Evolutionary conservation across 2,888 invertebrate genomes (phyloP).

Genomic region (Cremastobaeus sp.): DNA sequence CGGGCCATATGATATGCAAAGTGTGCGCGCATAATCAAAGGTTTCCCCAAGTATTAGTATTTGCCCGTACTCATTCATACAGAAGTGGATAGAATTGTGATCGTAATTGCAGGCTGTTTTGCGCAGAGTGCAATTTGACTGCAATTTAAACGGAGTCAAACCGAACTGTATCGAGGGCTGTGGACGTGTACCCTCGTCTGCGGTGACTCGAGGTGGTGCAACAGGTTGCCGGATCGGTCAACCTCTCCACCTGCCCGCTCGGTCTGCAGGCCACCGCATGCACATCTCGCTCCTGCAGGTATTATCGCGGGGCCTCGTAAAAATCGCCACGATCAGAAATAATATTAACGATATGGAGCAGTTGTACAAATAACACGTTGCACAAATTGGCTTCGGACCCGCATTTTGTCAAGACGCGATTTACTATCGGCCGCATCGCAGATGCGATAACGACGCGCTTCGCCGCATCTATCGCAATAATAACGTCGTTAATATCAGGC

Average conservation of each 20-base stretch:
- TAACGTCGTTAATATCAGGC: conserved; percentile 7
- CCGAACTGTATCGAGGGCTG: conserved; percentile 35
- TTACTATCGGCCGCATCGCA: conserved; percentile 27
- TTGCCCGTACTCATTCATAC: conserved; percentile 40
- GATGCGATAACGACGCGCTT: conserved; percentile 1
- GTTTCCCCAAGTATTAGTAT: conserved; percentile 28
- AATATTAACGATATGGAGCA: conserved; percentile 37
- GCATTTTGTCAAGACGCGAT: conserved; percentile 30
- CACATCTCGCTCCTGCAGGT: conserved; percentile 32
- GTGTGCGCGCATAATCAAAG: conserved; percentile 34
- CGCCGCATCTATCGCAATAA: conserved; percentile 2
- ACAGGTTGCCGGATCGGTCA: conserved; percentile 74
- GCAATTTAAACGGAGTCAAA: conserved; percentile 52
- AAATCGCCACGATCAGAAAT: conserved; percentile 29
- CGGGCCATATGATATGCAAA: conserved; percentile 31
- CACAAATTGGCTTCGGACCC: conserved; percentile 35
- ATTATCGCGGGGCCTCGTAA: conserved; percentile 32
- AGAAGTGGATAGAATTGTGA: conserved; percentile 35
- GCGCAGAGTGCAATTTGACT: conserved; percentile 37
- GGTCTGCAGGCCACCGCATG: conserved; percentile 67
- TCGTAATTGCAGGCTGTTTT: conserved; percentile 33
- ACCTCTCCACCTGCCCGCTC: conserved; percentile 71
- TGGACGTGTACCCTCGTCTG: conserved; percentile 53
- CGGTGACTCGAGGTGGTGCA: conserved; percentile 64
- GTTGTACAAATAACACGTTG: conserved; percentile 48